Conservation (phyloP, 2,797 vertebrate genomes). For the Halcyon chelicuti region DNA sequence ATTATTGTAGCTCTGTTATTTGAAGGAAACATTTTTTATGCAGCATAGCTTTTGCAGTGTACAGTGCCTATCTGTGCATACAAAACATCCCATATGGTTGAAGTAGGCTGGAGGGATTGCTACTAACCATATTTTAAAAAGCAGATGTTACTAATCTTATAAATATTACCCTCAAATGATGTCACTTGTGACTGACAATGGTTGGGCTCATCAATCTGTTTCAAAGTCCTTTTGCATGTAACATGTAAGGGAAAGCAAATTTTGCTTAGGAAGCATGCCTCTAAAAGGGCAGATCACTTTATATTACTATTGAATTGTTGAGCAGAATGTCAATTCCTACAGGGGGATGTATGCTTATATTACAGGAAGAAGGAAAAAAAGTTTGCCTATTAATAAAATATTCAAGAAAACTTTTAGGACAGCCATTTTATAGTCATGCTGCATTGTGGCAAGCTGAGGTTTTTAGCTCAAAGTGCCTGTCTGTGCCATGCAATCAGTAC, state of each 20-base stretch:
- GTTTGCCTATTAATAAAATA: background rate
- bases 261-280: background rate
- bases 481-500: background rate
- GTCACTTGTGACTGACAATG: conserved; percentile 70
- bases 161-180: conserved; percentile 70
- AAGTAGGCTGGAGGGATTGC: conserved; percentile 72
- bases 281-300: background rate
- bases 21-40: conserved; percentile 18
- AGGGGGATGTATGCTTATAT: background rate
- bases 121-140: conserved; percentile 74
- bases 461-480: background rate
- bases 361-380: background rate
- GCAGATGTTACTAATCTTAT: conserved; percentile 81
- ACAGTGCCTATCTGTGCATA: conserved; percentile 37
- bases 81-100: conserved; percentile 68
- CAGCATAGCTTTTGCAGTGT: background rate
- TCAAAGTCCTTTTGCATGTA: conserved; percentile 22
- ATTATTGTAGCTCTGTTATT: background rate
- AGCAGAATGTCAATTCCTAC: background rate
- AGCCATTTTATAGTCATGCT: background rate
- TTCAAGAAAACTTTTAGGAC: background rate
- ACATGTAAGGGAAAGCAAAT: background rate
- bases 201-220: conserved; percentile 53
- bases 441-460: background rate
- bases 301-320: background rate